Conservation (phyloP, 2,113 vertebrate genomes). For the Ploceus nigricollis region DNA sequence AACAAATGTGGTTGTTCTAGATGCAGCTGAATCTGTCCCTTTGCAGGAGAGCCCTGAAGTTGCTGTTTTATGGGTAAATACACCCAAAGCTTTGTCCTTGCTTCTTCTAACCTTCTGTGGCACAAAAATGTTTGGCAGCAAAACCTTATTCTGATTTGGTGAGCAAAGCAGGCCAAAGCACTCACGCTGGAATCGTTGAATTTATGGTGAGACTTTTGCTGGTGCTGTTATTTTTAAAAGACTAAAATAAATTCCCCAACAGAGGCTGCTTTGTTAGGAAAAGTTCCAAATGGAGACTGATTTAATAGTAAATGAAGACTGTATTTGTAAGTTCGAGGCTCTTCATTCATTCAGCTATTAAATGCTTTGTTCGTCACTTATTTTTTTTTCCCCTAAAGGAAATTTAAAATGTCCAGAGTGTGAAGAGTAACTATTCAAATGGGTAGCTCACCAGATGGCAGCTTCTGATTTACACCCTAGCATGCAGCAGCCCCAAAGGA, state of each 20-base stretch:
- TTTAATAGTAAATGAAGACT: neutral
- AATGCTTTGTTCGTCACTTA: neutral
- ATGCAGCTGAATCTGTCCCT: neutral
- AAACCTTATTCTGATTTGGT: neutral
- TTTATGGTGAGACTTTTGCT: neutral
- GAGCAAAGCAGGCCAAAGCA: neutral
- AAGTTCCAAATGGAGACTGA: neutral
- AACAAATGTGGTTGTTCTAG: neutral
- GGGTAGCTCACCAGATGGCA: neutral
- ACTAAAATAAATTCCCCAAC: neutral
- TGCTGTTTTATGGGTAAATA: neutral
- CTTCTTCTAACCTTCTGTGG: neutral
- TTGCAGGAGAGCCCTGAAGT: neutral
- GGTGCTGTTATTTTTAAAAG: neutral
- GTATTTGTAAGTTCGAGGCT: neutral
- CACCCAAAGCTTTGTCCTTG: neutral
- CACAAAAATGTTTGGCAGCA: neutral
- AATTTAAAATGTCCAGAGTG: neutral
- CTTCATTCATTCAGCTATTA: neutral
- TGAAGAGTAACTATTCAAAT: neutral
- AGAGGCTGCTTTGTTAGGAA: neutral
- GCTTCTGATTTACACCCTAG: neutral
- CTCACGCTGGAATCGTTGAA: neutral
- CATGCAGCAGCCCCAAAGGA: neutral
- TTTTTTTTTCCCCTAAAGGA: neutral